Conservation (phyloP, 2,797 vertebrate species). For the Pelobates cultripes region DNA sequence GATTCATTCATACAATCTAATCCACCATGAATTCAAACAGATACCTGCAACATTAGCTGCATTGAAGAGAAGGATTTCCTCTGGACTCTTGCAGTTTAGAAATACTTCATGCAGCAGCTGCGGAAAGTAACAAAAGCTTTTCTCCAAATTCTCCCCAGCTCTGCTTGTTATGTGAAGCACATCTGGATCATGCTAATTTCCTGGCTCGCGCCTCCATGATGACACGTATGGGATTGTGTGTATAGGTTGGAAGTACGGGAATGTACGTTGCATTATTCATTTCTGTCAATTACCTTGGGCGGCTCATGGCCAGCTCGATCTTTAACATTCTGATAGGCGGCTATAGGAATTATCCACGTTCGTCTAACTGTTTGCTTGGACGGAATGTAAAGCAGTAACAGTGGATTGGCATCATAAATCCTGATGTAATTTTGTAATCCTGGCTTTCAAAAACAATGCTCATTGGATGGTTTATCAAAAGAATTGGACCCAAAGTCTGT, state of each 20-base stretch:
- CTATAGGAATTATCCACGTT: constrained; percentile 26
- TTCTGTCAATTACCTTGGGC: constrained; percentile 48
- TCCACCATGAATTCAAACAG: no score
- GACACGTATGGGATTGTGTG: constrained; percentile 39
- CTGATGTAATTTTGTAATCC: background rate
- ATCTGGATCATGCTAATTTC: constrained; percentile 36
- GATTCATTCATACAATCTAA: no score
- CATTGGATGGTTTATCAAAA: background rate
- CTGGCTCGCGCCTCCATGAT: background rate
- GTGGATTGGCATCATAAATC: background rate
- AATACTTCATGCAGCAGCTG: background rate
- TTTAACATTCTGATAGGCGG: constrained; percentile 47
- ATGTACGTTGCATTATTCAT: constrained; percentile 52
- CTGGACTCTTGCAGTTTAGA: background rate
- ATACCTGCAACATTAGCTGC: no score
- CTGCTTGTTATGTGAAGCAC: constrained; percentile 4
- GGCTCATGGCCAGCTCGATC: constrained; percentile 53
- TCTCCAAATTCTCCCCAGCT: background rate
- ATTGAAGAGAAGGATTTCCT: background rate
- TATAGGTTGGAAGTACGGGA: constrained; percentile 36
- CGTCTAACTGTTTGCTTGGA: constrained; percentile 11
- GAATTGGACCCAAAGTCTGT: background rate
- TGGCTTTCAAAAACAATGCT: constrained; percentile 9
- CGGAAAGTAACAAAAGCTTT: no score
- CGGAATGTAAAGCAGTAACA: constrained; percentile 32